Evolutionary conservation across 1,140 invertebrate genomes (phyloP).

Genomic region (Berghia stephanieae): DNA sequence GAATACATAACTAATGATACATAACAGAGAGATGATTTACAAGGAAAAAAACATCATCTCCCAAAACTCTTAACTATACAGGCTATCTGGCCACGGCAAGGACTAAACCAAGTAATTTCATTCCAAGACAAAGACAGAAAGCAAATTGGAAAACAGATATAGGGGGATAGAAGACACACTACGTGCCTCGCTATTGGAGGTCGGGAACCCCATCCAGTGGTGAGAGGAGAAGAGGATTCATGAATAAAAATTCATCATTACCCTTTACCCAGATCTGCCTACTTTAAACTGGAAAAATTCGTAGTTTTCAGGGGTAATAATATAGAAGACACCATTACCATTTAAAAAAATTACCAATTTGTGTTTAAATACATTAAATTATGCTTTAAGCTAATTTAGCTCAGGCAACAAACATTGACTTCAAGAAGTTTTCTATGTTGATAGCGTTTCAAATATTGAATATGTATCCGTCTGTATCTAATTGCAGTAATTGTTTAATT

Average conservation of each 20-base stretch:
- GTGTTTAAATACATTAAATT: background rate
- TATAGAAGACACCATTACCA: no score
- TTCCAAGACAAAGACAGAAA: no score
- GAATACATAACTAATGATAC: background rate
- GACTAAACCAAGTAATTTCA: constrained; percentile 20
- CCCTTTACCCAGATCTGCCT: background rate
- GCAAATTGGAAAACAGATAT: constrained; percentile 14
- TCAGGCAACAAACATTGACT: background rate
- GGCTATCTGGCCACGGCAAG: constrained; percentile 14
- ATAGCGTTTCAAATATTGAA: background rate
- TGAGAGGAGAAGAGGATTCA: no score
- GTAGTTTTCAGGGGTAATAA: no score
- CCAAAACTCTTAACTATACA: background rate
- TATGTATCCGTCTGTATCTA: no score
- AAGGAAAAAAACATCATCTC: no score
- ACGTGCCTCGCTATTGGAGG: background rate
- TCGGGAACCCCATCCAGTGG: no score
- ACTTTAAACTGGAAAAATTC: constrained; percentile 1
- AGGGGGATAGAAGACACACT: constrained; percentile 13
- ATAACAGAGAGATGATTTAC: no score
- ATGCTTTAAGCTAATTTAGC: background rate
- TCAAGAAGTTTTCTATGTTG: background rate
- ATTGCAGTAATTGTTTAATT: no score
- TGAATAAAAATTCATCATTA: constrained; percentile 22
- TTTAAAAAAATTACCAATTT: background rate